These are phyloP conservation scores for Drosophila baimaii DNA, from an alignment of 1,140 invertebrate species.

Conservation along the genomic window DNA sequence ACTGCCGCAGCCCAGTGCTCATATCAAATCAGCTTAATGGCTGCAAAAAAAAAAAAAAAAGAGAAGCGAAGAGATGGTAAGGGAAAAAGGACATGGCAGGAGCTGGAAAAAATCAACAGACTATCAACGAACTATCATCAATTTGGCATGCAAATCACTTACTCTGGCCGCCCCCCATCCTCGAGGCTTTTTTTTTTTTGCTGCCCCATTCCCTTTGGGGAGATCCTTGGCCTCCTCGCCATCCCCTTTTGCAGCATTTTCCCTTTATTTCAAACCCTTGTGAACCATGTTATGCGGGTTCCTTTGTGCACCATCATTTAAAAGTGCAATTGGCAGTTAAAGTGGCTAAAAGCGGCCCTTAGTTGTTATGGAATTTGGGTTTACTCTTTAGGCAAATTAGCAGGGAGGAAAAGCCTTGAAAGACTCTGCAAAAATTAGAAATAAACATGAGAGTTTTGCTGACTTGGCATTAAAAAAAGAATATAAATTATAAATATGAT, in stretches of 20 bases:
- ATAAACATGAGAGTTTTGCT: no score
- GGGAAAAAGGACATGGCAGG: neutral
- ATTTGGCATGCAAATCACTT: constrained; percentile 52
- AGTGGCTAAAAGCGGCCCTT: neutral
- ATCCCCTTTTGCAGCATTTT: neutral
- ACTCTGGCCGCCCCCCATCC: constrained; percentile 4
- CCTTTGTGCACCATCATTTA: constrained; percentile 34
- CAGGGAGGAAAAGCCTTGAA: neutral
- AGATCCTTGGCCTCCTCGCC: neutral
- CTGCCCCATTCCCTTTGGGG: neutral
- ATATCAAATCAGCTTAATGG: constrained; percentile 50
- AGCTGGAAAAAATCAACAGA: constrained; percentile 28
- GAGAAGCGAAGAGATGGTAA: neutral
- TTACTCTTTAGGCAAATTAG: neutral
- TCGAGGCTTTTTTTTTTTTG: constrained; percentile 17
- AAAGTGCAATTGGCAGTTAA: constrained; percentile 17
- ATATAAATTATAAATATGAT: neutral
- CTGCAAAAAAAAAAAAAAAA: constrained; percentile 8
- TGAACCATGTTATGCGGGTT: constrained; percentile 6
- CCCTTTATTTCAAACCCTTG: neutral
- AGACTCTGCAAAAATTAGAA: no score
- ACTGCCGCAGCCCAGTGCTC: constrained; percentile 1
- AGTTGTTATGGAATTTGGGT: neutral
- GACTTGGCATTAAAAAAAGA: no score
- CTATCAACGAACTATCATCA: constrained; percentile 40